Evolutionary conservation across 2,888 invertebrate genomes (phyloP), one percentile per base, ranked within the genome.

Genomic region (Serrognathus titanus): DNA sequence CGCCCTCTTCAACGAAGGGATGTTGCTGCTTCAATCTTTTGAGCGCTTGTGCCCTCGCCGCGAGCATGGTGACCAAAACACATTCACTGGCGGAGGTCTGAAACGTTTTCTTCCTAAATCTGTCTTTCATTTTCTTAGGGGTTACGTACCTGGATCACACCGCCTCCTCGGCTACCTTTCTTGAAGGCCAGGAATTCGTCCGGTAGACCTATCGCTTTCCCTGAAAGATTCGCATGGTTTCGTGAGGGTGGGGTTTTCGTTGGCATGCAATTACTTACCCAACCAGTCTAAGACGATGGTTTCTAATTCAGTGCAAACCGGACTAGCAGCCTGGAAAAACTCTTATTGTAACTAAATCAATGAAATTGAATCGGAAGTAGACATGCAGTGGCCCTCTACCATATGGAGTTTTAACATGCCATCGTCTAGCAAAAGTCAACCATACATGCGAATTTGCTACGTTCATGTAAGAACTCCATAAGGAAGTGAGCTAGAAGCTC

Each of bases 61-160:
- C 95, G 62, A 97, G 75, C 88, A 97, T 90, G 40, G 90, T 89
- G 8, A 97, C 95, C 59, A 97, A 81, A 52, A 97, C 87, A 74
- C 96, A 95, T 77, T 97, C 97, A 70, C 96, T 97, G 5, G 97
- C 97, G 1, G 96, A 96, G 5, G 95, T 93, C 94, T 97, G 74
- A 35, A 77, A 69, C 59, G 24, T 37, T 10, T 41, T 10, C 20
- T 8, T 49, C 16, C 16, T 3, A 31, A 31, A 6, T 3, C 6
- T 31, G 24, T 31, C 6, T 31, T 5, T 7, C 24, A 7, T 3
- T 31, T 7, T 6, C 6, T 7, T 2, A 7, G n/a, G n/a, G n/a
- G 4, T 31, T 31, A 54, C 67, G 76, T 78, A 94, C 95, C 87
- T 96, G 92, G 69, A 97, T 93, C 4, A 95, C 95, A 45, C 97